Percentiles rank a stretch among this genome's conserved stretches.
These are phyloP conservation scores for Stegana nigrithorax DNA, from an alignment of 2,888 invertebrate species.

Conservation along the genomic window DNA sequence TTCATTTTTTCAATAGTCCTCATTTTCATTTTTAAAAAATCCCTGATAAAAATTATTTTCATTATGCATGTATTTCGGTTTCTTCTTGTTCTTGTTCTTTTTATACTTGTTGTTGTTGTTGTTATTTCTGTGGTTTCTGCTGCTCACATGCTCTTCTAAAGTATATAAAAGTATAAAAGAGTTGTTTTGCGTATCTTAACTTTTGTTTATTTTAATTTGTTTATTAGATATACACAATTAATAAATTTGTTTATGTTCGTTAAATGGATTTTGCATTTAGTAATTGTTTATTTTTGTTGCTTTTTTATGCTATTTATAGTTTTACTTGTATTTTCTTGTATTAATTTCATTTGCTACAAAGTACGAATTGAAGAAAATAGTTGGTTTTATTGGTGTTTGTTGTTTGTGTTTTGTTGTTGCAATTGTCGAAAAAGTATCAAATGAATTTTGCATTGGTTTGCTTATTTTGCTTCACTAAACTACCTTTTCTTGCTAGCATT, in stretches of 20 bases:
- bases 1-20: constrained; percentile 27
- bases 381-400: too few relatives aligned
- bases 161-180: constrained; percentile 27
- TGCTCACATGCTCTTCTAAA: constrained; percentile 24
- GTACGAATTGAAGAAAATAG: constrained; percentile 28
- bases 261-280: constrained; percentile 34
- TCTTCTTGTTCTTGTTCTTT: constrained; percentile 22
- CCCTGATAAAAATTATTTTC: constrained; percentile 54
- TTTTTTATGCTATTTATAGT: neutral
- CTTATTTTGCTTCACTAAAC: too few relatives aligned
- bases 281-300: constrained; percentile 9
- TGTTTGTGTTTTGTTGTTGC: too few relatives aligned
- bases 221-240: neutral
- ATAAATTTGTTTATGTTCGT: constrained; percentile 15
- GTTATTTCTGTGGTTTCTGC: constrained; percentile 19
- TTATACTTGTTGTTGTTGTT: constrained; percentile 26
- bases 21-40: constrained; percentile 46
- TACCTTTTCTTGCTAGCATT: constrained; percentile 28
- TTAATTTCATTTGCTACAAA: constrained; percentile 26
- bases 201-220: neutral
- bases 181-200: neutral
- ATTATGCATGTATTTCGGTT: constrained; percentile 29
- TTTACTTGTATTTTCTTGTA: constrained; percentile 21
- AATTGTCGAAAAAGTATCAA: constrained; percentile 15
- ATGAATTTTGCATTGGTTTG: constrained; percentile 27